phyloP scores from a whole-genome alignment of 2,888 invertebrate genomes.

The Drosophila colorata region DNA sequence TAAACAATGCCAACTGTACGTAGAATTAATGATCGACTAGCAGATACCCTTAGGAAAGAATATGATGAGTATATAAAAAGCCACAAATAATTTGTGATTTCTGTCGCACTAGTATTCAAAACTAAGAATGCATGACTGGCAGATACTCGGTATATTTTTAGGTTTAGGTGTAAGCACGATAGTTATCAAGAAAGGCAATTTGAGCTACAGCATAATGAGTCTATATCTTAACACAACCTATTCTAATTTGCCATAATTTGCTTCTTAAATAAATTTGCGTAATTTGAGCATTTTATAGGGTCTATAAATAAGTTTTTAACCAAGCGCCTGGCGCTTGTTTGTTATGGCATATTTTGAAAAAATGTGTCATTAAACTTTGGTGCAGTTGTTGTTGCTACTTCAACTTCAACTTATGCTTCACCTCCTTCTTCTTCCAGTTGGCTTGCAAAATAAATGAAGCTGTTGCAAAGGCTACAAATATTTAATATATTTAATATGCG shows the following conservation, averaged over 20 bases:
- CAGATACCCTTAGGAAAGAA: slow-evolving; percentile 1
- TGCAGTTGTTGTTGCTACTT: slow-evolving; percentile 23
- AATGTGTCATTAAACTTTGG: slow-evolving; percentile 27
- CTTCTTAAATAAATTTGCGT: too few species aligned
- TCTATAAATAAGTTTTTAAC: background rate
- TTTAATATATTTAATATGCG: slow-evolving; percentile 75
- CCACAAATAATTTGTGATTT: too few species aligned
- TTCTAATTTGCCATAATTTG: too few species aligned
- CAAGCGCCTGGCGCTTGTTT: slow-evolving; percentile 23
- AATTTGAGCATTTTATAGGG: background rate
- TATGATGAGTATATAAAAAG: background rate
- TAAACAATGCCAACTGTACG: too few species aligned
- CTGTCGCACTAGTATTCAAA: too few species aligned
- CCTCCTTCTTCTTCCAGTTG: background rate
- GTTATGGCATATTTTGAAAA: slow-evolving; percentile 37
- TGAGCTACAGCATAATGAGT: too few species aligned
- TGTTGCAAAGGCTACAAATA: slow-evolving; percentile 63
- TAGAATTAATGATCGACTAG: background rate
- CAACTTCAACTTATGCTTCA: background rate
- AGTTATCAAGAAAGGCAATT: too few species aligned
- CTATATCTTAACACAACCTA: too few species aligned
- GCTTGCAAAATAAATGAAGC: slow-evolving; percentile 38
- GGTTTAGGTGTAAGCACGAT: too few species aligned
- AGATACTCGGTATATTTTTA: too few species aligned
- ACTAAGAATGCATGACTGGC: too few species aligned